Evolutionary conservation across 1,140 invertebrate species (phyloP).

Genomic region (Triops longicaudatus): DNA sequence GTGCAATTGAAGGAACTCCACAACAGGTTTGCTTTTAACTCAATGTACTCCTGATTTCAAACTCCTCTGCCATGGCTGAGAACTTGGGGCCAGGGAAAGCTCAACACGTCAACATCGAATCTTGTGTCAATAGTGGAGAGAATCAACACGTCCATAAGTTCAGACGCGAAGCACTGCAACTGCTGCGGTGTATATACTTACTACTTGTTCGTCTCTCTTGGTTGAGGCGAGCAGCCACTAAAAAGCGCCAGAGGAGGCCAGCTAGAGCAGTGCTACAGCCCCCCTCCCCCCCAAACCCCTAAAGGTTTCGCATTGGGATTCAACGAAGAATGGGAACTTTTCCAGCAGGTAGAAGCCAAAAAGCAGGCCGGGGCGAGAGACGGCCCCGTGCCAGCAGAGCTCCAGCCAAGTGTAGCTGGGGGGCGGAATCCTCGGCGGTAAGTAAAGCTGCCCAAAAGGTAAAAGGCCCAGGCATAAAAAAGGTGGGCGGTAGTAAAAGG

Average conservation of each 20-base stretch:
- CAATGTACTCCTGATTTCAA: not conserved
- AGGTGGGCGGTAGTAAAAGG: constrained; percentile 9
- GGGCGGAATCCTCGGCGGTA: constrained; percentile 13
- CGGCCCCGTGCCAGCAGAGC: not conserved
- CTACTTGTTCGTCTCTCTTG: not conserved
- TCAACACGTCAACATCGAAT: not conserved
- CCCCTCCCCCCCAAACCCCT: not conserved
- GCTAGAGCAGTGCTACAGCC: not conserved
- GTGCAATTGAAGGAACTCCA: not conserved
- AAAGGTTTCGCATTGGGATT: not conserved
- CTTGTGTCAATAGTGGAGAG: not conserved
- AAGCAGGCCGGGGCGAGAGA: constrained; percentile 11
- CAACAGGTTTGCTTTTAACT: not conserved
- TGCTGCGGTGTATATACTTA: not conserved
- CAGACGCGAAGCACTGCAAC: not conserved
- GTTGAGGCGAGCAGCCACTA: not conserved
- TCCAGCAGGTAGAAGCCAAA: not conserved
- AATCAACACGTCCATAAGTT: not conserved
- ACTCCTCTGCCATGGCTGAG: not conserved
- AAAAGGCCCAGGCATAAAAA: constrained; percentile 8
- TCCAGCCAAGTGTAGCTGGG: constrained; percentile 5
- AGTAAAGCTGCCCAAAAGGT: constrained; percentile 4
- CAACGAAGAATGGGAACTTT: not conserved
- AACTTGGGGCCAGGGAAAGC: not conserved
- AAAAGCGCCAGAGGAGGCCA: constrained; percentile 7